A percentile compares a stretch with the other conserved stretches of the same genome.
Evolutionary conservation across 2,113 vertebrate genomes (phyloP).

Genomic region (Hypanus sabinus): DNA sequence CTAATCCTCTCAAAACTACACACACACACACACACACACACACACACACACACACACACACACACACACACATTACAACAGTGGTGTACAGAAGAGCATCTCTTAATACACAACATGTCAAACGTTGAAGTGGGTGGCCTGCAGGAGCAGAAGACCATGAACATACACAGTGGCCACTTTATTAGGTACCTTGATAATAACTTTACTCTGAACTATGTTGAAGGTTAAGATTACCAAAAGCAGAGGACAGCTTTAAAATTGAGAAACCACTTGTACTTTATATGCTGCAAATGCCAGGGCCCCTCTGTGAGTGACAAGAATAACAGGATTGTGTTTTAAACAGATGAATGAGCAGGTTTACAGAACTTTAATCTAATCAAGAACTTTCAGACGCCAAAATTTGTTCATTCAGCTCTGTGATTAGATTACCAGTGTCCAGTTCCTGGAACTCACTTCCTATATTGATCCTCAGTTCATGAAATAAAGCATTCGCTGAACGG

Average conservation of each 20-base stretch:
- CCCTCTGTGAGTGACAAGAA: background rate
- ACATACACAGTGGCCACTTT: no score
- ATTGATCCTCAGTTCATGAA: background rate
- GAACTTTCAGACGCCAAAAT: background rate
- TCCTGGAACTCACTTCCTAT: background rate
- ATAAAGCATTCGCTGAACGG: background rate
- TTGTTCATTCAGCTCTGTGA: background rate
- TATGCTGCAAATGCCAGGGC: background rate
- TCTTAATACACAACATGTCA: no score
- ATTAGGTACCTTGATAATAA: no score
- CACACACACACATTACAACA: no score
- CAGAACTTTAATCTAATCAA: background rate
- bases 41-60: no score
- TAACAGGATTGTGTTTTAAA: background rate
- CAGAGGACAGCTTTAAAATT: background rate
- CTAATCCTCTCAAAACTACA: background rate
- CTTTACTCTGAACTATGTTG: no score
- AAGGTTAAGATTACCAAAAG: background rate
- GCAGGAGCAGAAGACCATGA: no score
- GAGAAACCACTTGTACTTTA: background rate
- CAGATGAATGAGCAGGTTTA: slow-evolving; percentile 15
- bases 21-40: no score
- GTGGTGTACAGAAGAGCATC: no score
- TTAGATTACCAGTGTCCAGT: background rate
- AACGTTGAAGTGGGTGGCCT: no score